phyloP scores from a whole-genome alignment of 2,113 vertebrate species.

The Corythornis madagascariensis region DNA sequence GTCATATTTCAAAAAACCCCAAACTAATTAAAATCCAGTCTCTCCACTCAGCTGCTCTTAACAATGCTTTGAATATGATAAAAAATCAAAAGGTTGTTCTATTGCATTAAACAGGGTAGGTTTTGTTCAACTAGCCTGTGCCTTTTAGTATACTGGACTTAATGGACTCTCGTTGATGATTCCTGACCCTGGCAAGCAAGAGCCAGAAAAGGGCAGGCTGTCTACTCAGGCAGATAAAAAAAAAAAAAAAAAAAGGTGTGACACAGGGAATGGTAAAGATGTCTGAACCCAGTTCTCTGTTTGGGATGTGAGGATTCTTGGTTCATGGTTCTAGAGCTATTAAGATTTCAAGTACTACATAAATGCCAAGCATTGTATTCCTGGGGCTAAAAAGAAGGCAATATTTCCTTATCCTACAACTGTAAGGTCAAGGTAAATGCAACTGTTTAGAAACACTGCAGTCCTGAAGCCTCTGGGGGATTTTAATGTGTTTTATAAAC shows the following conservation, averaged over 20 bases:
- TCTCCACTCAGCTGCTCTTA: neutral
- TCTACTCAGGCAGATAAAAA: neutral
- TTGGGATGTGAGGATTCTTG: neutral
- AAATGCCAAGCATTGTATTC: neutral
- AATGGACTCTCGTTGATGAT: neutral
- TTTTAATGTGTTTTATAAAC: conserved; percentile 59
- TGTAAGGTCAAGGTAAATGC: conserved; percentile 38
- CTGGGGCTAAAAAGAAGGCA: neutral
- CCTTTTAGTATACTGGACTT: neutral
- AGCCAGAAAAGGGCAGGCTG: neutral
- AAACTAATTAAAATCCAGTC: neutral
- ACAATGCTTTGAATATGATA: neutral
- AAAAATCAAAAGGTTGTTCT: neutral
- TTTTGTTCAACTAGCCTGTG: neutral
- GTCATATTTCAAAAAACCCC: neutral
- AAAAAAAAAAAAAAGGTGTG: neutral
- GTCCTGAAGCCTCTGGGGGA: neutral
- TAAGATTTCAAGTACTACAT: neutral
- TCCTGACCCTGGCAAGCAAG: neutral
- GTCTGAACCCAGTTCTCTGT: neutral
- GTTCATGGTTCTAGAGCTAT: neutral
- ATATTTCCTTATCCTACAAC: conserved; percentile 15
- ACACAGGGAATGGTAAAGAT: neutral
- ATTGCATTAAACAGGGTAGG: neutral
- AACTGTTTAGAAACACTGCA: conserved; percentile 29